Evolutionary conservation across 2,797 vertebrate genomes (phyloP).

Genomic region (Pampus argenteus): DNA sequence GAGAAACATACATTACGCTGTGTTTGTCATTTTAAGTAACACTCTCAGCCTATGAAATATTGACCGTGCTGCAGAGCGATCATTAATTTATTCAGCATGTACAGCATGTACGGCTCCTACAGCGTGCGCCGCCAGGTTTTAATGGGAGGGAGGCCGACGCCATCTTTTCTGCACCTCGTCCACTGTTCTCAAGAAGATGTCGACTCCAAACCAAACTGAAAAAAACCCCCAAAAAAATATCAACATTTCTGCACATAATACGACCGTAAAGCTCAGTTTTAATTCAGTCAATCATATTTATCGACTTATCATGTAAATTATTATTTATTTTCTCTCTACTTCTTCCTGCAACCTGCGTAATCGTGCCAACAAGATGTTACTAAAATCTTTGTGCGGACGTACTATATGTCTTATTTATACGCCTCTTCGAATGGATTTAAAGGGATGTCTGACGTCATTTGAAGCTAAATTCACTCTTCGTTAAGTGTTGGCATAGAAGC

Average conservation of each 20-base stretch:
- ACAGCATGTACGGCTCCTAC: neutral
- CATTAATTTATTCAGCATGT: constrained; percentile 61
- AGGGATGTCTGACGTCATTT: constrained; percentile 47
- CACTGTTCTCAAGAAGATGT: constrained; percentile 11
- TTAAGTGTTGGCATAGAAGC: constrained; percentile 45
- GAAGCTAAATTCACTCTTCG: constrained; percentile 43
- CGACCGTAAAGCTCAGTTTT: neutral
- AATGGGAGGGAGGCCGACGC: constrained; percentile 3
- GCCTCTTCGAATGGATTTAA: constrained; percentile 54
- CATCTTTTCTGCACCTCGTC: neutral
- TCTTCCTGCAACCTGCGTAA: neutral
- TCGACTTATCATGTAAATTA: neutral
- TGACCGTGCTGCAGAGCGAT: constrained; percentile 59
- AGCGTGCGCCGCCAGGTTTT: constrained; percentile 8
- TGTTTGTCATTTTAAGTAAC: constrained; percentile 57
- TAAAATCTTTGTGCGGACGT: constrained; percentile 35
- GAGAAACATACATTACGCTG: constrained; percentile 37
- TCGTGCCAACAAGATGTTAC: constrained; percentile 28
- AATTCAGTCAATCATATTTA: neutral
- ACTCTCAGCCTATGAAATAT: constrained; percentile 68
- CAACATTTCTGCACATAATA: neutral
- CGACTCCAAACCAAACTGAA: neutral
- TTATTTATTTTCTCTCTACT: neutral
- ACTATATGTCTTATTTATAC: constrained; percentile 74
- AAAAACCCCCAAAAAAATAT: too few relatives aligned